Evolutionary conservation across 2,888 invertebrate genomes (phyloP).

Genomic region (Patella caerulea): DNA sequence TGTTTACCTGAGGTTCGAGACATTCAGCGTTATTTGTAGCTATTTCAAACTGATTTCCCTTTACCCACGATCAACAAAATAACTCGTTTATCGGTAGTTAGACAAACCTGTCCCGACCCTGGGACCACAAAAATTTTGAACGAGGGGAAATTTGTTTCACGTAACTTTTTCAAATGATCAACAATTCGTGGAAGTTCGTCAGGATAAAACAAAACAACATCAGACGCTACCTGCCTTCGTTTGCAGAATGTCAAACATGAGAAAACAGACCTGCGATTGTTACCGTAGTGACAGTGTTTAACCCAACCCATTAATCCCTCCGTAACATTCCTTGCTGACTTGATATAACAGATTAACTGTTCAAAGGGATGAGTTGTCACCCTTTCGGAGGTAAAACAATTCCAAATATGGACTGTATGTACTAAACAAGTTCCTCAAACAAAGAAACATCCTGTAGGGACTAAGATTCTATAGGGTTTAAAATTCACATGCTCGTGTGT

Average conservation of each 20-base stretch:
- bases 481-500: background rate
- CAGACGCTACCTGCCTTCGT: too few species aligned
- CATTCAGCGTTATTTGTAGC: background rate
- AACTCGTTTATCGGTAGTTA: background rate
- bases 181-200: too few species aligned
- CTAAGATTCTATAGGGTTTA: background rate
- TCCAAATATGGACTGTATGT: constrained; percentile 2
- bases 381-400: background rate
- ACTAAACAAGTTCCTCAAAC: background rate
- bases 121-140: background rate
- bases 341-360: constrained; percentile 5
- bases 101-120: background rate
- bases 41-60: constrained; percentile 3
- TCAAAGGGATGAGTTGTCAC: constrained; percentile 5
- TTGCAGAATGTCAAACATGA: too few species aligned
- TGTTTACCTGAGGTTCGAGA: background rate
- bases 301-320: too few species aligned
- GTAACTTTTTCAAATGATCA: too few species aligned
- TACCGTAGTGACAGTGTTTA: too few species aligned
- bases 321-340: background rate
- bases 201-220: too few species aligned
- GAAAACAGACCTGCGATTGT: too few species aligned
- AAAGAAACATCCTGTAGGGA: background rate
- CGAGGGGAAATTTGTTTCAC: too few species aligned
- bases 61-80: background rate